Base-by-base conservation (phyloP, 2,113 vertebrate genomes). In the Platysternon megacephalum region DNA sequence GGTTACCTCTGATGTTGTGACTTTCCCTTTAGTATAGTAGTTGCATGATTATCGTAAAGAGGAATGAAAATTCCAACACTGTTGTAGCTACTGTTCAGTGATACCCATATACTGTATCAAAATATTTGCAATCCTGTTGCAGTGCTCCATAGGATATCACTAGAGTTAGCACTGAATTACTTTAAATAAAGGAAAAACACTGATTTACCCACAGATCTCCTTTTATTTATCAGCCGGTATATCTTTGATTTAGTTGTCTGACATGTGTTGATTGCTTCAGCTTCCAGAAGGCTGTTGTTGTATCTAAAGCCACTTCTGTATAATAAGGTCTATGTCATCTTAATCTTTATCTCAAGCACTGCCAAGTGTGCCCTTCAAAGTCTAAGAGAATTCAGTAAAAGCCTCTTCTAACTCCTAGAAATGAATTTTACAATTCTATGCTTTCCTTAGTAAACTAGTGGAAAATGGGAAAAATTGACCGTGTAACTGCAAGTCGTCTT, bases 341-440 rank as follows among this genome's bases (percentile, higher is more conserved):
- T 95, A 94, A 97, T 68, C 44, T 39, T 91, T 80, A 68, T 76
- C 35, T 95, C 8, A 48, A 76, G 56, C 6, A 46, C 29, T 84
- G 81, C 52, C 39, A 55, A 93, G 10, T 49, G 24, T 16, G 24
- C 10, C 19, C 11, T 42, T 74, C 51, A 42, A 90, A 61, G 3
- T 6, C 42, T 51, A 12, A 51, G 24, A 89, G 46, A 58, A 48
- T 51, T 68, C 88, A 91, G 74, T 55, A 91, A 89, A 92, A 96
- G 5, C 52, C 83, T 83, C 17, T 89, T 95, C 76, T 82, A 78
- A 87, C 8, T 76, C 13, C 65, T 56, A 76, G 76, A 94, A 91
- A 94, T 76, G 29, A 39, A 56, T 79, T 49, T 22, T 91, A 51
- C 11, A 39, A 9, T 90, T 79, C 55, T 19, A 24, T 6, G 2